Evolutionary conservation across 2,113 vertebrate genomes (phyloP), one percentile per base, ranked within the genome.

Genomic region (Ceuthmochares aereus): DNA sequence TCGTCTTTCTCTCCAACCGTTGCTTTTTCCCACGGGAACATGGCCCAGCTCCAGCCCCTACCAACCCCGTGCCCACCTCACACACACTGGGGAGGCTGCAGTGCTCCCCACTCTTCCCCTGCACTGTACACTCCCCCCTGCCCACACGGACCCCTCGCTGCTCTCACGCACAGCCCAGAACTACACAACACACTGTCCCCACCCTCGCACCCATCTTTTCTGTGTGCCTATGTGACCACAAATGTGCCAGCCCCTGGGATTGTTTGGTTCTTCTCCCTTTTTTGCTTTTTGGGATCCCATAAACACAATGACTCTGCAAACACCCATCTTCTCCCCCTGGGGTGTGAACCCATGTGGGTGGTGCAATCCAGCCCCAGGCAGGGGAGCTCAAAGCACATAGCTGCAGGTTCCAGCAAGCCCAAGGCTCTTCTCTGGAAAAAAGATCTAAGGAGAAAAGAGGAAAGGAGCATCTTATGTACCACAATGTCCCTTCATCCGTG

Each of bases 71-170:
- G 49, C 43, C 55, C 32, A 45, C 12, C 26, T 11, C 26, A 15
- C 0, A 0, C 5, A 8, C 25, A 40, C 0, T 36, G 56, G 18
- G 60, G 34, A 32, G 36, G 64, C 30, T 69, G 27, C 0, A 1
- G 88, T 40, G 30, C 49, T 84, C 54, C 12, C 13, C 9, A 29
- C 45, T 68, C 11, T 7, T 43, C 34, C 47, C n/a, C 55, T 52
- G 26, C 58, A 32, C 52, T 0, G 0, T 8, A 14, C 4, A 29
- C 9, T 2, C 40, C 10, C 20, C 22, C 7, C 9, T 37, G 5
- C 43, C 22, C 40, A 13, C 11, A 29, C 8, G 63, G 42, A 62
- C 8, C 23, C n/a, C 52, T 66, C 2, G 0, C 27, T 55, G 10
- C 30, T 56, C 25, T 64, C 49, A 6, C 0, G 1, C 14, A 66